Evolutionary conservation across 2,113 vertebrate species (phyloP), one percentile per base, ranked within the genome.

Genomic region (Charina bottae): DNA sequence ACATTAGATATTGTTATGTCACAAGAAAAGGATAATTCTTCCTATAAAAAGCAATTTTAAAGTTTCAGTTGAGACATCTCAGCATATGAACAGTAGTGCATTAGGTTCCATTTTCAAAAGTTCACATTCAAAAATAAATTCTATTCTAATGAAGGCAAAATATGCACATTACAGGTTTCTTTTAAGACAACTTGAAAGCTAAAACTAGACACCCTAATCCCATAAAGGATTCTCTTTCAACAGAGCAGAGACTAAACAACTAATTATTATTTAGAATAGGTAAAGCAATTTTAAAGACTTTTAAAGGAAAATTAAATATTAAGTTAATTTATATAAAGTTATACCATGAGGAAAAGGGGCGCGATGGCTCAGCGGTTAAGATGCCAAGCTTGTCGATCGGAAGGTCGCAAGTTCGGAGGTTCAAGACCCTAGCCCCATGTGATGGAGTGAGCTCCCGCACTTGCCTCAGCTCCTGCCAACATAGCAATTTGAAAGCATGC

Each of bases 91-190:
- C 0, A 91, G 1, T 0, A 0, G 26, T 92, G 6, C 49, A 68
- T 6, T 42, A 91, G 91, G 90, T 53, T 46, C 28, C 49, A 86
- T 92, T 93, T 94, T 23, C 49, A 93, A 93, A 72, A 91, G 11
- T 87, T 7, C 1, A 19, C 58, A 87, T 37, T 84, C 85, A 64
- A 91, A n/a, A 92, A 4, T 86, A 78, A 93, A 95, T 87, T 49
- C 12, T 85, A 85, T 62, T 68, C 83, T 90, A 83, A 2, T 24
- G 28, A 95, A 93, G 28, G 6, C 6, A 46, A 86, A 89, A 28
- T 7, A 90, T 13, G 90, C 87, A 21, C 13, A 92, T 90, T 54
- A 54, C 88, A 92, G 33, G 13, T 55, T 37, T 1, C 23, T 91
- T 54, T 91, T 89, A 0, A 0, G 92, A 53, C 87, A 54, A 46